phyloP scores from a whole-genome alignment of 2,888 invertebrate species.

The Aromia moschata region DNA sequence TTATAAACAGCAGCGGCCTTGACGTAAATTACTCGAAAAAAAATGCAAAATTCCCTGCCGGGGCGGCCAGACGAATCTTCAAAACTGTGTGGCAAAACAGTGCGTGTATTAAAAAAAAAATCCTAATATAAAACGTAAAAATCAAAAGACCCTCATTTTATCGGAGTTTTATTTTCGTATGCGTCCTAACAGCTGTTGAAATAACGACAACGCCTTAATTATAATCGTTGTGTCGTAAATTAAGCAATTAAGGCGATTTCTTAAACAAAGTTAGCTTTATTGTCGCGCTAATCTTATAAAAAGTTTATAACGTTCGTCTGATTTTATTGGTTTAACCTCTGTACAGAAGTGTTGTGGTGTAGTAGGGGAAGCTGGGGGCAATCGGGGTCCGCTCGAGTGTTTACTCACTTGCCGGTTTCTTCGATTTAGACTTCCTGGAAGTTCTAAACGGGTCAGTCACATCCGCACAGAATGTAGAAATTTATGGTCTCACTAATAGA shows the following conservation, averaged over 20 bases:
- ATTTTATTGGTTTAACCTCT: neutral
- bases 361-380: neutral
- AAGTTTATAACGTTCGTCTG: neutral
- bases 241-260: neutral
- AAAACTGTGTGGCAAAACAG: neutral
- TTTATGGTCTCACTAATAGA: too few relatives aligned
- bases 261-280: neutral
- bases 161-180: neutral
- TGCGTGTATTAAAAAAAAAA: too few relatives aligned
- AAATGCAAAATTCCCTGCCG: neutral
- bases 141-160: neutral
- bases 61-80: neutral
- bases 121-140: too few relatives aligned
- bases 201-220: neutral
- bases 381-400: too few relatives aligned
- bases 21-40: neutral
- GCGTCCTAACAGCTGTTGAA: neutral
- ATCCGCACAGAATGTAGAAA: too few relatives aligned
- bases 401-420: too few relatives aligned
- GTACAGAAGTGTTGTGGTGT: neutral
- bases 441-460: too few relatives aligned
- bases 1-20: neutral
- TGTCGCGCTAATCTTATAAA: neutral
- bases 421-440: too few relatives aligned
- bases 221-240: neutral